Evolutionary conservation across 2,113 vertebrate species (phyloP).

Genomic region (Sturnus vulgaris): DNA sequence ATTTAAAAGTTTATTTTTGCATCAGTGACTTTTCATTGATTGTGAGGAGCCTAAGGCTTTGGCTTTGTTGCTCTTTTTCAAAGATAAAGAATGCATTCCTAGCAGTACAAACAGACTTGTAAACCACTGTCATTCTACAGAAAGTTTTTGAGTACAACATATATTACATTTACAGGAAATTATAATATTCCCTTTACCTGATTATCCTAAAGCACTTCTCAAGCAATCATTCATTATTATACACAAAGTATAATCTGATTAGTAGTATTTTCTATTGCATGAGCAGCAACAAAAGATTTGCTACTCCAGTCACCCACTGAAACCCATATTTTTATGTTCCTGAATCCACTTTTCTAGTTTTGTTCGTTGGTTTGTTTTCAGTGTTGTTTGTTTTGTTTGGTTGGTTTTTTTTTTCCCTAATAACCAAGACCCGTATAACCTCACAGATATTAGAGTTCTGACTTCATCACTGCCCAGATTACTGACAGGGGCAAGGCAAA

Average conservation of each 20-base stretch:
- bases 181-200: background rate
- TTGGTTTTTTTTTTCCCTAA: background rate
- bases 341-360: background rate
- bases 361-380: background rate
- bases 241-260: background rate
- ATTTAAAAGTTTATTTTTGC: background rate
- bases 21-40: background rate
- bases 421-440: background rate
- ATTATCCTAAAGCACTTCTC: background rate
- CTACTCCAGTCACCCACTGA: background rate
- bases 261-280: background rate
- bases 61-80: background rate
- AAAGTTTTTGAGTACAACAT: background rate
- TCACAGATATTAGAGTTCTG: background rate
- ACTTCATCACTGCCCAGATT: background rate
- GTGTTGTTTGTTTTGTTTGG: too few relatives aligned
- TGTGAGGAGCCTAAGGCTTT: background rate
- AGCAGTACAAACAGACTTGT: background rate
- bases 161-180: background rate
- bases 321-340: background rate
- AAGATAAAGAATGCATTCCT: background rate
- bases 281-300: background rate
- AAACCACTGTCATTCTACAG: background rate
- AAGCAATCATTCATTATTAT: background rate
- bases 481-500: background rate